These are phyloP conservation scores for Harpalus rufipes DNA, from an alignment of 2,888 invertebrate species.

Conservation along the genomic window DNA sequence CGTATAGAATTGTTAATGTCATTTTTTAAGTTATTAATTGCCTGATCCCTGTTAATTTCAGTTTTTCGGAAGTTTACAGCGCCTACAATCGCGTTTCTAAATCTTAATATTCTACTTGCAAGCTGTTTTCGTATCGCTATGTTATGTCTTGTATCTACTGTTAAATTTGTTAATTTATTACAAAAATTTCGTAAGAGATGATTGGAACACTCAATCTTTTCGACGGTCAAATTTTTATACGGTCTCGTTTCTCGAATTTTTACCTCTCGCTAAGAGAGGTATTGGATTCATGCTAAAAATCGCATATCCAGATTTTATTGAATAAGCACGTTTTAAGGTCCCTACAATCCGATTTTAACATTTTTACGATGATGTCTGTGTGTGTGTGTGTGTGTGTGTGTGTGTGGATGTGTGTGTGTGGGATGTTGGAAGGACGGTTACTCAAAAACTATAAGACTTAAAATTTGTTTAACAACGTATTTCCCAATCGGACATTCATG, in stretches of 20 bases:
- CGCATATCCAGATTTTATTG: no score
- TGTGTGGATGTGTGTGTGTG: no score
- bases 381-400: no score
- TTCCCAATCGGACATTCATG: no score
- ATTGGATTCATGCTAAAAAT: no score
- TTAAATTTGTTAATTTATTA: conserved; percentile 60
- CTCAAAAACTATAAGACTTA: no score
- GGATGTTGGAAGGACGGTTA: no score
- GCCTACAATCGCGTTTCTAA: conserved; percentile 61
- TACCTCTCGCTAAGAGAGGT: no score
- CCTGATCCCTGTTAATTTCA: neutral
- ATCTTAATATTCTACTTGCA: conserved; percentile 63
- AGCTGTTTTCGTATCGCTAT: conserved; percentile 43
- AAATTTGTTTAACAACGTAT: no score
- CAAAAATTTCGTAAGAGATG: conserved; percentile 67
- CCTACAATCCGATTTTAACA: no score
- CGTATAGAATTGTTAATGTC: conserved; percentile 64
- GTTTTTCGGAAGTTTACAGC: conserved; percentile 5
- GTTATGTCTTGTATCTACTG: conserved; percentile 34
- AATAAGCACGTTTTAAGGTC: no score
- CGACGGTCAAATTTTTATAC: conserved; percentile 67
- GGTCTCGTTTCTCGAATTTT: conserved; percentile 67
- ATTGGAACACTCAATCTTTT: conserved; percentile 68
- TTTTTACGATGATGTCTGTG: no score
- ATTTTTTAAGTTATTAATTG: conserved; percentile 12